phyloP scores from a whole-genome alignment of 2,113 vertebrate species.

The Hippopotamus amphibius region DNA sequence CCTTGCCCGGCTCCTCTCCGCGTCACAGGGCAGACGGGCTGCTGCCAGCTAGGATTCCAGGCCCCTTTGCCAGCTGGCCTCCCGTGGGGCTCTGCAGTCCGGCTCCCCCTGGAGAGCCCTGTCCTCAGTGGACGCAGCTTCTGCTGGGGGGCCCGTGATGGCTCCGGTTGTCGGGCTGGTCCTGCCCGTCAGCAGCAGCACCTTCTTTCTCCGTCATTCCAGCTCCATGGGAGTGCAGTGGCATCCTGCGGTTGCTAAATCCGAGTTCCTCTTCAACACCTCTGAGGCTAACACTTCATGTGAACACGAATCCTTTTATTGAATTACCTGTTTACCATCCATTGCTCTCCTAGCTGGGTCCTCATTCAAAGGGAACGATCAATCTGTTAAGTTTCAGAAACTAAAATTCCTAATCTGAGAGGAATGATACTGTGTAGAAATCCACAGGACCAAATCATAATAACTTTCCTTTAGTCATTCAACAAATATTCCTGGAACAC shows the following conservation, averaged over 20 bases:
- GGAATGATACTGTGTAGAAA: neutral
- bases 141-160: neutral
- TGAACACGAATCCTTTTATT: neutral
- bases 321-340: neutral
- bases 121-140: neutral
- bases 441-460: neutral
- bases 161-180: neutral
- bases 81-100: neutral
- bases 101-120: neutral
- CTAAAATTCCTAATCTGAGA: neutral
- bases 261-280: neutral
- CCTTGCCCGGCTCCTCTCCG: neutral
- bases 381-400: conserved; percentile 18
- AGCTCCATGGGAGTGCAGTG: neutral
- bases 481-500: neutral
- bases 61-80: neutral
- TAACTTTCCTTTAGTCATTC: neutral
- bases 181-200: neutral
- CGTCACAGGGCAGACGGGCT: neutral
- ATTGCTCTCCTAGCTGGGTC: neutral
- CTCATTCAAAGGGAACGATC: neutral
- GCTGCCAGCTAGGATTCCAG: neutral
- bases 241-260: neutral
- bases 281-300: neutral
- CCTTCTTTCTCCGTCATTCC: neutral